Percentiles rank a stretch among this genome's conserved stretches.
Conservation (phyloP, 1,140 invertebrate genomes). For the Drosophila melanogaster region DNA sequence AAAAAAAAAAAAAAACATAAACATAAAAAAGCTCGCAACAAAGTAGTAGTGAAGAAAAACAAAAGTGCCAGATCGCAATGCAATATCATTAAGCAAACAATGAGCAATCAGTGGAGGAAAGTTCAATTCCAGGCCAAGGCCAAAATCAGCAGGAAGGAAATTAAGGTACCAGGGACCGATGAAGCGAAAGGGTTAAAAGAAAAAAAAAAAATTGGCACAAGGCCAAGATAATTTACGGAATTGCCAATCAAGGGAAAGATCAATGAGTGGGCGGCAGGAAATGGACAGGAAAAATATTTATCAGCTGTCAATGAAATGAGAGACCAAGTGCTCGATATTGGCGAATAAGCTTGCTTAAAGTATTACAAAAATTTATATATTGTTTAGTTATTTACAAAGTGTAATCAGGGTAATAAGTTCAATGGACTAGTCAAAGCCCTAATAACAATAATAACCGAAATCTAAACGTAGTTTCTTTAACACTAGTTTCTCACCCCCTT, state of each 20-base stretch:
- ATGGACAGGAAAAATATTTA: background rate
- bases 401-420: no score
- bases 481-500: background rate
- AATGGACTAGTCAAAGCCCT: no score
- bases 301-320: background rate
- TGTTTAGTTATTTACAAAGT: no score
- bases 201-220: slow-evolving; percentile 10
- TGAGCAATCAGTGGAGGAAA: slow-evolving; percentile 51
- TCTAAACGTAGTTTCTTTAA: background rate
- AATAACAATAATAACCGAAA: slow-evolving; percentile 1
- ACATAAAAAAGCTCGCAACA: background rate
- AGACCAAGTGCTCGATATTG: background rate
- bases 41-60: background rate
- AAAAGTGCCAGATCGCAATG: slow-evolving; percentile 31
- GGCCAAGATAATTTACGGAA: slow-evolving; percentile 22
- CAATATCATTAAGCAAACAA: slow-evolving; percentile 77
- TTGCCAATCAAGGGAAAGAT: slow-evolving; percentile 17
- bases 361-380: background rate
- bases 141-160: slow-evolving; percentile 72
- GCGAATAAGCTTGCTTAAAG: background rate
- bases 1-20: background rate
- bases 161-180: slow-evolving; percentile 23
- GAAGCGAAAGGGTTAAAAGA: background rate
- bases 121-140: slow-evolving; percentile 62
- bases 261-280: slow-evolving; percentile 8